Base-by-base conservation (phyloP, 2,888 invertebrate genomes). In the Phrixothrix hirtus region DNA sequence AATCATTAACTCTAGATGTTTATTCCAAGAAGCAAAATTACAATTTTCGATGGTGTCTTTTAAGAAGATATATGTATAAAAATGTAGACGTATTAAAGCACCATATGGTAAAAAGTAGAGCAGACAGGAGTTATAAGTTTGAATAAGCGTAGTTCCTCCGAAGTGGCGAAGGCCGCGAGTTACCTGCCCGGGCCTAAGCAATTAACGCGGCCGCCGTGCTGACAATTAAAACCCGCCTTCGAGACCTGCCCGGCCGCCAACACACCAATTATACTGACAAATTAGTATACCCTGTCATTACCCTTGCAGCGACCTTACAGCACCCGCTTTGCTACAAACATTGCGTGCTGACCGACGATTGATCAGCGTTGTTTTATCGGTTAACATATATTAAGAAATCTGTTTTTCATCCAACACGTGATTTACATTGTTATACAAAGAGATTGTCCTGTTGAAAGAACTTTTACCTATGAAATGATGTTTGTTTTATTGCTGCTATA, bases 211-310 rank as follows among this genome's bases (percentile, higher is more conserved):
- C 68, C 66, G 64, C 68, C 70, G 64, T 67, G 64, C 68, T 68
- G 69, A 69, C 71, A 73, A 73, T 73, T 73, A 73, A 72, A 73
- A 72, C 67, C 69, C 66, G 69, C 68, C 69, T 65, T 67, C 62
- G 63, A 65, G 67, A 66, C 65, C 64, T 62, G 60, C 57, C 60
- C 55, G 59, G 62, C 66, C 69, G 69, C 70, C 70, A 68, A 71
- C 72, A 68, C 68, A 67, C 70, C 70, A 72, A 72, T 72, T 72
- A 72, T 68, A 61, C 71, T 72, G 71, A 73, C 72, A 73, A 72
- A 73, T 72, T 73, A 72, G 72, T 71, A 65, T 66, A 69, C 67
- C 70, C 72, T 69, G 70, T 69, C 67, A 69, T 70, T 71, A 70
- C 65, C 55, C 55, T 55, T 55, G 47, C 51, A 55, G 55, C 55